Base-by-base conservation (phyloP, 2,797 vertebrate genomes). In the Crypturellus tataupa region DNA sequence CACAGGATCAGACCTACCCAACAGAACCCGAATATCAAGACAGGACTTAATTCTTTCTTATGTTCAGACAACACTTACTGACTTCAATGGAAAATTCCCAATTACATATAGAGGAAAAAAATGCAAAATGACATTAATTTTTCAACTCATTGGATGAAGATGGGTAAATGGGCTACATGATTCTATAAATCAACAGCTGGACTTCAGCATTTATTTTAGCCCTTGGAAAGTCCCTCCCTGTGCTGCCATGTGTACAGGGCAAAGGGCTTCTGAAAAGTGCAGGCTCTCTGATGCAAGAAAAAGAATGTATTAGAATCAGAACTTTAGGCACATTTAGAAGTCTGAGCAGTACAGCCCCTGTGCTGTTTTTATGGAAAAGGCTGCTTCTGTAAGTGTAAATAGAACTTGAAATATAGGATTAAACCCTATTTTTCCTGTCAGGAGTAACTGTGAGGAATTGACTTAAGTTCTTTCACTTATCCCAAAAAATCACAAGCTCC, bases 181-280 rank as follows among this genome's bases (percentile, higher is more conserved):
- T 42, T 70, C 23, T 29, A 29, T 75, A 79, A 72, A 68, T 51
- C 14, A 25, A 46, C 39, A 60, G 1, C 56, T 87, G 63, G 39
- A n/a, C 29, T 88, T 92, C 68, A 63, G 37, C n/a, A 91, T 89
- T 85, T 29, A 63, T 71, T 88, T 85, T 44, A 78, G 69, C 71
- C 77, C 55, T 72, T 88, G 64, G 64, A 76, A 95, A 82, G 56
- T 70, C 42, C 49, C 39, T 89, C 64, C 18, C 73, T 79, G 23
- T 78, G 49, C 56, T 94, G 80, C 72, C 79, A 79, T 69, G 72
- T 11, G 37, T 60, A 35, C 16, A 84, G 33, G 62, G 90, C 77
- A 90, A 89, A 90, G 55, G 37, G 42, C 25, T 84, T 89, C 70
- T 39, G 35, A 77, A 93, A 94, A 91, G 60, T 15, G 37, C 35